Percentiles rank a stretch among this genome's conserved stretches.
These are phyloP conservation scores for Scaptodrosophila lebanonensis DNA, from an alignment of 1,140 invertebrate genomes.

Conservation along the genomic window DNA sequence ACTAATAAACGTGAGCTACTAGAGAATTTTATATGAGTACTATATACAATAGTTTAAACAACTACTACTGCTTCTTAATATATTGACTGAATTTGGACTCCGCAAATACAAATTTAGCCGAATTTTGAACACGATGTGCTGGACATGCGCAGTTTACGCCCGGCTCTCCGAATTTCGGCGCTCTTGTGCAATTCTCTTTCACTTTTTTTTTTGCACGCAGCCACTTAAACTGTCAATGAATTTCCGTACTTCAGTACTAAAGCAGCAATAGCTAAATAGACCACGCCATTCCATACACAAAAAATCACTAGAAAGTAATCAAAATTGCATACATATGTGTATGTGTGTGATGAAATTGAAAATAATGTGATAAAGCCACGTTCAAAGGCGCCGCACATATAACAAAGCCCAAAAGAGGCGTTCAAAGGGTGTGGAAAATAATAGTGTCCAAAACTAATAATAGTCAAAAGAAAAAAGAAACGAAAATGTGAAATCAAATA, in stretches of 20 bases:
- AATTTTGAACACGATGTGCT: no score
- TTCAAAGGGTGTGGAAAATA: neutral
- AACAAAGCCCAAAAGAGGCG: neutral
- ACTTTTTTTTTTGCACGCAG: neutral
- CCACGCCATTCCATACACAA: neutral
- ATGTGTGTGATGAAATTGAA: constrained; percentile 8
- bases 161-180: no score
- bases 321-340: constrained; percentile 24
- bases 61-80: no score
- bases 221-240: constrained; percentile 2
- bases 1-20: no score
- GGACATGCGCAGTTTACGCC: no score
- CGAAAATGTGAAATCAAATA: constrained; percentile 36
- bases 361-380: constrained; percentile 21
- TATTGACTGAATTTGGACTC: no score
- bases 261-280: no score
- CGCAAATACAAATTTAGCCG: no score
- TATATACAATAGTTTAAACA: no score
- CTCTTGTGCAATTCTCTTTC: neutral
- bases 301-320: constrained; percentile 22
- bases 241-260: neutral
- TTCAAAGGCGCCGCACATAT: neutral
- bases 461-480: constrained; percentile 12
- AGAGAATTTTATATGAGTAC: no score
- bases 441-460: constrained; percentile 1